Evolutionary conservation across 2,113 vertebrate genomes (phyloP), one percentile per base, ranked within the genome.

Genomic region (Hippocampus comes): DNA sequence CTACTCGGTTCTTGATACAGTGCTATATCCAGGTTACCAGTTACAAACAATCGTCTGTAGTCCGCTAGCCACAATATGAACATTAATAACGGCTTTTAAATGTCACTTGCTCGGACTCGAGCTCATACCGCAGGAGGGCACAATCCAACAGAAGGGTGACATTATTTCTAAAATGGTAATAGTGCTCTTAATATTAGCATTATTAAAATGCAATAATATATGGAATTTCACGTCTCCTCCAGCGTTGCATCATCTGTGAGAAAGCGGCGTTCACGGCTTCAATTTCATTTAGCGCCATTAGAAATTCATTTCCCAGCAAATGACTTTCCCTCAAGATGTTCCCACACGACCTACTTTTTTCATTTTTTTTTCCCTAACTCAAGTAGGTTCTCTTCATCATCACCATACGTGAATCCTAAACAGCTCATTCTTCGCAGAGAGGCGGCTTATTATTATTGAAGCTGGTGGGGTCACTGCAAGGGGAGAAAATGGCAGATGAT

Each of bases 231-330:
- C 83, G 71, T 63, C 60, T 61, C 59, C 59, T 61, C 5, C 27
- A 61, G 59, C 27, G 17, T 20, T 34, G 27, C 30, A 23, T 30
- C 57, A 2, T 60, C 57, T 30, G 57, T 20, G 18, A 61, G 59
- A 61, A 61, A 17, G 27, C 18, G 59, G 27, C 78, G 85, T 83
- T 89, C 84, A 77, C 80, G 71, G 84, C 85, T 90, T 86, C 81
- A 77, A 86, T 91, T 89, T 89, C 86, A 89, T 88, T 90, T 82
- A 82, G 80, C 63, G 67, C 86, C 90, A 91, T 92, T 90, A 90
- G 78, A 88, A 91, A 91, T 89, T 90, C 84, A 90, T 89, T 92
- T 90, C 86, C 84, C 84, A 77, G 84, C 78, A 90, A 92, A 91
- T 89, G 71, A 84, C 82, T 87, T 87, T 89, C 80, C 80, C 85